Evolutionary conservation across 2,888 invertebrate species (phyloP).

Genomic region (Mesorhabditis spiculigera): DNA sequence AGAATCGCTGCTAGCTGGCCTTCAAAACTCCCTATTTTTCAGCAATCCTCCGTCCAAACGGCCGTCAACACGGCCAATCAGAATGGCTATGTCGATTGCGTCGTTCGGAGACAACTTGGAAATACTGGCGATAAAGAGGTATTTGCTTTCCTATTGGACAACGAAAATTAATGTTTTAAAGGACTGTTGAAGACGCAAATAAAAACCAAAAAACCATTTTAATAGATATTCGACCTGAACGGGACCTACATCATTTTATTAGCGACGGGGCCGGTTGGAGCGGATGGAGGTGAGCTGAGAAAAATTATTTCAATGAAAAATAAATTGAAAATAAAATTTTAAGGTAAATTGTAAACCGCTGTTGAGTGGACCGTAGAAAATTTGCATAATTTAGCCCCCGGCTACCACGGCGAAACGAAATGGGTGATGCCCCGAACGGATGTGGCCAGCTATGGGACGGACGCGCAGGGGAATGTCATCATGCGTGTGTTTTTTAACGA

Average conservation of each 20-base stretch:
- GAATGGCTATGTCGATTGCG: not conserved
- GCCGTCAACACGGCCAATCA: not conserved
- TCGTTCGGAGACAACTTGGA: not conserved
- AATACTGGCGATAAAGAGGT: not conserved
- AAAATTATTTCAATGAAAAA: no score
- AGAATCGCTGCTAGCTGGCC: no score
- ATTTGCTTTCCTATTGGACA: not conserved
- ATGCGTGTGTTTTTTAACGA: not conserved
- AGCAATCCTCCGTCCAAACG: not conserved
- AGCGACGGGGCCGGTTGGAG: constrained; percentile 10
- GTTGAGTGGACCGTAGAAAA: no score
- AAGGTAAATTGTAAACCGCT: no score
- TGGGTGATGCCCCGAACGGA: constrained; percentile 20
- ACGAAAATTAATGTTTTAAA: not conserved
- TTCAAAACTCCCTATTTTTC: no score
- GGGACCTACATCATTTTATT: constrained; percentile 10
- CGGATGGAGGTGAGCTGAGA: not conserved
- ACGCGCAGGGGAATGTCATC: not conserved
- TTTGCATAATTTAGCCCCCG: constrained; percentile 7
- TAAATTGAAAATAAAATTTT: no score
- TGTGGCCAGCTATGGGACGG: constrained; percentile 11
- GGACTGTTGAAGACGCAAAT: not conserved
- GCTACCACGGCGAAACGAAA: constrained; percentile 16
- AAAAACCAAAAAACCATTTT: not conserved
- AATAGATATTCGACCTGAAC: constrained; percentile 12